phyloP scores from a whole-genome alignment of 2,797 vertebrate species.

The Paedocypris micromegethes region DNA sequence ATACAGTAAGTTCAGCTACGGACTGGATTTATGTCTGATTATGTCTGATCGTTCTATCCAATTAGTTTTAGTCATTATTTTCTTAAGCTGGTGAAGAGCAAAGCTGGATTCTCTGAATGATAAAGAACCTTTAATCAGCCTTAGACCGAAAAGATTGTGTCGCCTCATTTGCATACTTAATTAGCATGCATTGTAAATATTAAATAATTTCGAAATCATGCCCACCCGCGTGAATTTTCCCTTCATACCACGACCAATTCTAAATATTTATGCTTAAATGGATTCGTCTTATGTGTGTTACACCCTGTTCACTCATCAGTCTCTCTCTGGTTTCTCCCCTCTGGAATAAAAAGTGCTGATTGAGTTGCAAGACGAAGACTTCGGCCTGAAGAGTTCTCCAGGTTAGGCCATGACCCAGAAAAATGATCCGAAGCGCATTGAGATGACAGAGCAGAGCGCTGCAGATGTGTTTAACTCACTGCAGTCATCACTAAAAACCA shows the following conservation, averaged over 20 bases:
- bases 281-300: conserved; percentile 53
- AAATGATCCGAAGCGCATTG: conserved; percentile 35
- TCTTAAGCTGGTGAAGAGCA: too few relatives aligned
- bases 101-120: too few relatives aligned
- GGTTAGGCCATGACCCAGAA: conserved; percentile 61
- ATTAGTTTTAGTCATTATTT: too few relatives aligned
- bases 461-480: conserved; percentile 13
- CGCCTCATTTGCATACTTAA: too few relatives aligned
- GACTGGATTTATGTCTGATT: too few relatives aligned
- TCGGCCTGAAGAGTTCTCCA: conserved; percentile 69
- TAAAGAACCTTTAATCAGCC: too few relatives aligned
- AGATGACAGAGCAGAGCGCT: conserved; percentile 29
- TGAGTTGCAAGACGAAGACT: conserved; percentile 75
- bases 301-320: conserved; percentile 59
- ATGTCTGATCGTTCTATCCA: too few relatives aligned
- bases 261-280: conserved; percentile 34
- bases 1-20: too few relatives aligned
- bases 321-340: conserved; percentile 65
- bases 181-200: too few relatives aligned
- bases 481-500: background rate
- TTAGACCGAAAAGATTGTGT: too few relatives aligned
- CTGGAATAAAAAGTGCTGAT: conserved; percentile 73
- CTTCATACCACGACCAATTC: background rate
- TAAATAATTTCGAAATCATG: too few relatives aligned
- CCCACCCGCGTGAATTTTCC: background rate